These are phyloP conservation scores for Cynocephalus volans DNA, from an alignment of 2,113 vertebrate genomes.

Conservation along the genomic window DNA sequence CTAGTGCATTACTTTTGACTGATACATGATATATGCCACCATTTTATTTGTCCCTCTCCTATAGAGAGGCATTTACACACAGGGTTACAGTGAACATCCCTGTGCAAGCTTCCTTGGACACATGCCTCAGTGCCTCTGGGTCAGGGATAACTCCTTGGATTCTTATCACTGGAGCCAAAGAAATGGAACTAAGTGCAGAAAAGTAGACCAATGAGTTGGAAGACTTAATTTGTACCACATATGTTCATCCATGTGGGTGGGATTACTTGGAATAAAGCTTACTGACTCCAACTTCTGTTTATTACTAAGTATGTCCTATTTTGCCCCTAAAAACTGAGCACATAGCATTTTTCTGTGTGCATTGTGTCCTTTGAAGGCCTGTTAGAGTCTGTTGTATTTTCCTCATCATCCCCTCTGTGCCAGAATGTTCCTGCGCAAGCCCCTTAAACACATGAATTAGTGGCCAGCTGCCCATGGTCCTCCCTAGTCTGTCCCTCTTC, in stretches of 20 bases:
- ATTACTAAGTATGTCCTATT: neutral
- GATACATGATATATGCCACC: neutral
- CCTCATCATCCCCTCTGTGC: neutral
- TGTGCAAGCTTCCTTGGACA: neutral
- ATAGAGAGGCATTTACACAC: neutral
- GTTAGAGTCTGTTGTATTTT: neutral
- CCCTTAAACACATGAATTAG: neutral
- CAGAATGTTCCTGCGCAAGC: no score
- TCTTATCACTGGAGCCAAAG: neutral
- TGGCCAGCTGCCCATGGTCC: neutral
- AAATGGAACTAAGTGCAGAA: neutral
- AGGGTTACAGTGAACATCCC: neutral
- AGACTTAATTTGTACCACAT: neutral
- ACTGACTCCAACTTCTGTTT: neutral
- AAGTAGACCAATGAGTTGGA: neutral
- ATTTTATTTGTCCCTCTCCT: neutral
- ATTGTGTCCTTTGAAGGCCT: neutral
- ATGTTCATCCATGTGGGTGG: neutral
- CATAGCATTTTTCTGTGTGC: neutral
- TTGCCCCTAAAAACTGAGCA: neutral
- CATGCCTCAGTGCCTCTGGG: neutral
- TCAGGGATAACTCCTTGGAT: neutral
- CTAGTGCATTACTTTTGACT: neutral
- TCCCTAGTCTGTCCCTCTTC: neutral
- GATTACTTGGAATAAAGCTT: neutral